phyloP scores from a whole-genome alignment of 2,888 invertebrate species.

The Coremacera marginata region DNA sequence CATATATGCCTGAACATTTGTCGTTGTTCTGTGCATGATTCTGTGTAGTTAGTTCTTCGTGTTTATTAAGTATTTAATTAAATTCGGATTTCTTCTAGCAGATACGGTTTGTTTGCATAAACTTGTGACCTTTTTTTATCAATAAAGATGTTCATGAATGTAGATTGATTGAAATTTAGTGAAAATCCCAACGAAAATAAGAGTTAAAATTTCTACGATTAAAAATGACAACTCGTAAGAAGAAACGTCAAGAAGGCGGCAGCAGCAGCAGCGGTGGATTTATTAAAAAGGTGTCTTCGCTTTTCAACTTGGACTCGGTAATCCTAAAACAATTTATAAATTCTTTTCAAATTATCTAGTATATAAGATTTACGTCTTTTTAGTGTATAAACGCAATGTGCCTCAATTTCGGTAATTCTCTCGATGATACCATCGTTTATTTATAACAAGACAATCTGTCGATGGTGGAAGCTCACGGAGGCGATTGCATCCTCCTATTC shows the following conservation, averaged over 20 bases:
- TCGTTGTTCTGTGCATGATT: too few species aligned
- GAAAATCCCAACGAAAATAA: background rate
- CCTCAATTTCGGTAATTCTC: conserved; percentile 10
- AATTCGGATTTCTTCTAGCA: background rate
- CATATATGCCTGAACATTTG: conserved; percentile 21
- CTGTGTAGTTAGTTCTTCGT: background rate
- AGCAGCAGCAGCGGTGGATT: conserved; percentile 73
- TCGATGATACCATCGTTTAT: conserved; percentile 63
- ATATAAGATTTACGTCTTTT: background rate
- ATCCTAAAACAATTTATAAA: conserved; percentile 52
- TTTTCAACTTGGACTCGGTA: conserved; percentile 88
- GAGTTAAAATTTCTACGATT: background rate
- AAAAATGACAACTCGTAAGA: conserved; percentile 76
- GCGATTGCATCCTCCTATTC: conserved; percentile 21
- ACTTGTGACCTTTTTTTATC: background rate
- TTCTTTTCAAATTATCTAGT: background rate
- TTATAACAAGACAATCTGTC: conserved; percentile 52
- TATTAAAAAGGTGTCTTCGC: conserved; percentile 88
- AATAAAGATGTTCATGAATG: background rate
- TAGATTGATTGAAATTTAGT: conserved; percentile 10
- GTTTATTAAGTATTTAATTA: conserved; percentile 8
- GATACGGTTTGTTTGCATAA: background rate
- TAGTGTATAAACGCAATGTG: background rate
- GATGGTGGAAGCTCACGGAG: background rate
- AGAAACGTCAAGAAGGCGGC: conserved; percentile 74